Evolutionary conservation across 2,888 invertebrate genomes (phyloP).

Genomic region (Erpobdella octoculata): DNA sequence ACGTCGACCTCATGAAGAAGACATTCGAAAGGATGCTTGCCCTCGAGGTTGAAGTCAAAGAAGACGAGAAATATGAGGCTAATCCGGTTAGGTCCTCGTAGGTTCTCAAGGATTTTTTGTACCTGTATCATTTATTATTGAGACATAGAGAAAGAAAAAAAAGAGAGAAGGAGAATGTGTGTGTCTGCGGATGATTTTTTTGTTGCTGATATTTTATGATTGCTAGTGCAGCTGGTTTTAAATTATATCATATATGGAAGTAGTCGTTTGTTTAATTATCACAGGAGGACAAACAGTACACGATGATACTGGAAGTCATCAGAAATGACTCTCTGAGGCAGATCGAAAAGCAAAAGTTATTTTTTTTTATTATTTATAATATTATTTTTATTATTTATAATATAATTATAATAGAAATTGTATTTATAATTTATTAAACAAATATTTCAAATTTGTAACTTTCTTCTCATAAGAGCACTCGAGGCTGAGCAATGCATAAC

Average conservation of each 20-base stretch:
- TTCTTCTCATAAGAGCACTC: conserved; percentile 58
- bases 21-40: conserved; percentile 82
- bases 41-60: conserved; percentile 69
- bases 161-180: no score
- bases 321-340: conserved; percentile 69
- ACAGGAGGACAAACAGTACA: conserved; percentile 59
- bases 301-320: conserved; percentile 65
- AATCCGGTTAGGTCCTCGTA: neutral
- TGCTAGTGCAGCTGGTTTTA: neutral
- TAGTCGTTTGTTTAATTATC: conserved; percentile 17
- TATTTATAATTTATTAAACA: no score
- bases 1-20: conserved; percentile 83
- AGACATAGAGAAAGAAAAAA: no score
- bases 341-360: conserved; percentile 61
- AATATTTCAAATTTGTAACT: no score
- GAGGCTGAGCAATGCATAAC: conserved; percentile 75
- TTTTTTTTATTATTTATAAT: neutral
- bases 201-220: neutral
- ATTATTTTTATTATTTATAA: no score
- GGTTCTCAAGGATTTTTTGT: neutral
- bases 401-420: no score
- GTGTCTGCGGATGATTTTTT: neutral
- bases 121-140: neutral
- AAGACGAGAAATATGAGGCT: conserved; percentile 64
- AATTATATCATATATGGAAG: no score